Evolutionary conservation across 1,140 invertebrate genomes (phyloP), one percentile per base, ranked within the genome.

Genomic region (Brachionus asplanchnoidis): DNA sequence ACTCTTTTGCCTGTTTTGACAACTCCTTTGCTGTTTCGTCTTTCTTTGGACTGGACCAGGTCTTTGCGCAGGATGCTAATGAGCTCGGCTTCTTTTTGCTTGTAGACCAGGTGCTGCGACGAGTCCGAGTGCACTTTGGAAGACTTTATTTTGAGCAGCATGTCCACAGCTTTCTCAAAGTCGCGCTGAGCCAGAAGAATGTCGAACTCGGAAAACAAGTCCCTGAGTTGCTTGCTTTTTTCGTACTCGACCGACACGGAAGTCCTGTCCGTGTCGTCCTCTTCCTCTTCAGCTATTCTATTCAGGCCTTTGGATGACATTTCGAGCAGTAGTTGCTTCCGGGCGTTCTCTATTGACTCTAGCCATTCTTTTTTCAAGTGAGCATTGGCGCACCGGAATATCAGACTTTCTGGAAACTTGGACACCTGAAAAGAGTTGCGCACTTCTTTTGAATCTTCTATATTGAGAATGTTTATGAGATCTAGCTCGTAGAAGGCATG

Each of bases 311-410:
- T 42, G 36, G 68, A 73, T 40, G 28, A 40, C 73, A 77, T 26
- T 36, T 77, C 42, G 17, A 28, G 14, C 53, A 44, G 2, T 68
- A 82, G 12, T 17, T 82, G 79, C 17, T 68, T 82, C 8, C 65
- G 53, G 28, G 79, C 53, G n/a, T 82, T 68, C 26, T 82, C 79
- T 20, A 82, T 82, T 17, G n/a, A 44, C n/a, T 82, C 79, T 2
- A 82, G 53, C 79, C 79, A 82, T 46, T 82, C 79, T 82, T 82
- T 82, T 66, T 82, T 82, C 11, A 82, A 12, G 44, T 82, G 79
- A 17, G 79, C 79, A 82, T 82, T 82, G 36, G 26, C 53, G 36
- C 79, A 82, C 11, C 79, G 36, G 40, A 82, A 82, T 44, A 46
- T 56, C 26, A 82, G 44, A 65, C 79, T 82, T 7, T 82, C 79